Evolutionary conservation across 2,888 invertebrate species (phyloP), one percentile per base, ranked within the genome.

Genomic region (Apamea epomidion): DNA sequence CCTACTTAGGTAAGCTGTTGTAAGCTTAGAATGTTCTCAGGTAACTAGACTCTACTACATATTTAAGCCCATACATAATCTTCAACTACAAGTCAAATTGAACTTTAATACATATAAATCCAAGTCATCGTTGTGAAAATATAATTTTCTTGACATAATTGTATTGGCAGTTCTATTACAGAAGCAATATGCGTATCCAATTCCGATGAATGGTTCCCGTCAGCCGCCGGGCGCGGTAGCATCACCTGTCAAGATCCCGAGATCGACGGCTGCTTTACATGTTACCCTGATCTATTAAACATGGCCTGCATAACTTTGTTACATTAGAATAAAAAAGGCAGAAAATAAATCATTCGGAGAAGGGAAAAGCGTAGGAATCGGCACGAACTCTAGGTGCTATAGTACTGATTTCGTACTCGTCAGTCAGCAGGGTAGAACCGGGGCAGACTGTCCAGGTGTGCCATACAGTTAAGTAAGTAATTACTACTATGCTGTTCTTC

Each of bases 191-290:
- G 76, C 69, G 78, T 84, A 83, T 81, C 78, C 65, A 87, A 87
- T 86, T 84, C 62, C 70, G 70, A 65, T 58, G 80, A 88, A 83
- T 81, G 76, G 80, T 70, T 78, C 65, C 80, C 72, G 70, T 80
- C 76, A 78, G 82, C 37, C 65, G 69, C 18, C 51, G 73, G 60
- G 75, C 60, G 45, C 72, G 76, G 64, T 51, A 73, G 64, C 70
- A 80, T 85, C 88, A 86, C 83, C 80, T 88, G 90, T 88, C 91
- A 88, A 72, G 82, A 77, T 65, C 54, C 67, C 64, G 29, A 42
- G 67, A 69, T 79, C 76, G 82, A 89, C 76, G 45, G 74, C 76
- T 88, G 86, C 82, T 88, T 89, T 87, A 86, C 89, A 90, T 88
- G 76, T 76, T 75, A 76, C 76, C 78, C 80, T 84, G 75, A 79